phyloP scores from a whole-genome alignment of 1,140 invertebrate species.

The Galleria mellonella region DNA sequence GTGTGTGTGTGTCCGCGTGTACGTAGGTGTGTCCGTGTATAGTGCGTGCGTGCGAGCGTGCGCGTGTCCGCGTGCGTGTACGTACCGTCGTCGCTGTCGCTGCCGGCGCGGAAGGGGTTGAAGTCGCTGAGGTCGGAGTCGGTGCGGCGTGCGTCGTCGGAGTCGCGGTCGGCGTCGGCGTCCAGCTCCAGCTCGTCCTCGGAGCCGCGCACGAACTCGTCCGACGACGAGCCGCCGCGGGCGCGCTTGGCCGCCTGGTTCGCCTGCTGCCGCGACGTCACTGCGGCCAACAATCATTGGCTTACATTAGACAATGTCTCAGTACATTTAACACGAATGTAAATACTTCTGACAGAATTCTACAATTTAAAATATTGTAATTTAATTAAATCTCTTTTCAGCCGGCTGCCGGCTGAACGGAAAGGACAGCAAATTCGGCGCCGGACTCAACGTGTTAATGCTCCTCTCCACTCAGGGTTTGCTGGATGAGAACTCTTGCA shows the following conservation, averaged over 20 bases:
- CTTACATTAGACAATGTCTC: background rate
- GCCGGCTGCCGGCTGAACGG: no score
- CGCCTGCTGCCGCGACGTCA: constrained; percentile 79
- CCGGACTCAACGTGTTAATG: no score
- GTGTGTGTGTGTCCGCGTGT: no score
- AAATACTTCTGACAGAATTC: no score
- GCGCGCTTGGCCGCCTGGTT: constrained; percentile 81
- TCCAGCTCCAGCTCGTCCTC: constrained; percentile 75
- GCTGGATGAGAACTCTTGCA: no score
- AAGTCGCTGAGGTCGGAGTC: constrained; percentile 88
- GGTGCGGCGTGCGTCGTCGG: constrained; percentile 78
- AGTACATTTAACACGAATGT: background rate
- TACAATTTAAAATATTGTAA: no score
- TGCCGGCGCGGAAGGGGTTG: constrained; percentile 91
- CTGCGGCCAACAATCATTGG: constrained; percentile 12
- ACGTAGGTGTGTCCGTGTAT: no score
- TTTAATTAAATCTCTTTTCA: no score
- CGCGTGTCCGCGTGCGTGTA: background rate
- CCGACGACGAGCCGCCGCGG: constrained; percentile 79
- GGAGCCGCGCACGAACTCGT: constrained; percentile 65
- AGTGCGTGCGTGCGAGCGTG: no score
- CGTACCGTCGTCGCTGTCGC: constrained; percentile 82
- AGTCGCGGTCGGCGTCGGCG: constrained; percentile 71
- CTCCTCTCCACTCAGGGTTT: no score
- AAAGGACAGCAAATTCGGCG: no score